Percentiles rank a stretch among this genome's conserved stretches.
Evolutionary conservation across 1,140 invertebrate genomes (phyloP).

Genomic region (Eumeta japonica): DNA sequence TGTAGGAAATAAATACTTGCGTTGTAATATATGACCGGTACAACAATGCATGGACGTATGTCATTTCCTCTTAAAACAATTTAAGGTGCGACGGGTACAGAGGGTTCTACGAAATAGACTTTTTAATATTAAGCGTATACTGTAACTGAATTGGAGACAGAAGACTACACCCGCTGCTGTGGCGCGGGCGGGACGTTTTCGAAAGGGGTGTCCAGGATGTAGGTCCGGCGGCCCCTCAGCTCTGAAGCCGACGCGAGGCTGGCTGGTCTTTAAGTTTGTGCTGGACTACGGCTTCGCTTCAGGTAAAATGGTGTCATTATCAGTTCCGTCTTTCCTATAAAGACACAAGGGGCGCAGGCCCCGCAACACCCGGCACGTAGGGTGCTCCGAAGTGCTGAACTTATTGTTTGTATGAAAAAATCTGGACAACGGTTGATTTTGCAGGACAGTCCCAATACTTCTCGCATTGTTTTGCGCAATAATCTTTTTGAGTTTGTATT

Average conservation of each 20-base stretch:
- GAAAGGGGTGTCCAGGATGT: conserved; percentile 25
- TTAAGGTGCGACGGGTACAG: conserved; percentile 51
- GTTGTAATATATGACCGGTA: too few species aligned
- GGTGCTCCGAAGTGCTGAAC: too few species aligned
- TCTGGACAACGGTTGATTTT: too few species aligned
- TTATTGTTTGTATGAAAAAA: too few species aligned
- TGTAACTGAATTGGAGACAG: conserved; percentile 26
- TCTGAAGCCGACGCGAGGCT: conserved; percentile 25
- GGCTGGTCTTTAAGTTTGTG: conserved; percentile 45
- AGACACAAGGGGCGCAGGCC: too few species aligned
- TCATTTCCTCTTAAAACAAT: too few species aligned
- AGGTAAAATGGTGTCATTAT: conserved; percentile 25
- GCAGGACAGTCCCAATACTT: too few species aligned
- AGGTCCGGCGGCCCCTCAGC: conserved; percentile 37
- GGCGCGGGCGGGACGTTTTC: conserved; percentile 29
- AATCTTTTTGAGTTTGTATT: too few species aligned
- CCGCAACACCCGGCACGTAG: too few species aligned
- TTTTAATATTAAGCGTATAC: conserved; percentile 39
- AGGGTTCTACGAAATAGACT: conserved; percentile 39
- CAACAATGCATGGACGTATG: too few species aligned
- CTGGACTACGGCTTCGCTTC: conserved; percentile 51
- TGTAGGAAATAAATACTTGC: too few species aligned
- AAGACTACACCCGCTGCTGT: conserved; percentile 24
- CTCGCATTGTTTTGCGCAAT: too few species aligned
- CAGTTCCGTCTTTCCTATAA: neutral